These are phyloP conservation scores for Ethmia dodecea DNA, from an alignment of 2,888 invertebrate species.

Conservation along the genomic window DNA sequence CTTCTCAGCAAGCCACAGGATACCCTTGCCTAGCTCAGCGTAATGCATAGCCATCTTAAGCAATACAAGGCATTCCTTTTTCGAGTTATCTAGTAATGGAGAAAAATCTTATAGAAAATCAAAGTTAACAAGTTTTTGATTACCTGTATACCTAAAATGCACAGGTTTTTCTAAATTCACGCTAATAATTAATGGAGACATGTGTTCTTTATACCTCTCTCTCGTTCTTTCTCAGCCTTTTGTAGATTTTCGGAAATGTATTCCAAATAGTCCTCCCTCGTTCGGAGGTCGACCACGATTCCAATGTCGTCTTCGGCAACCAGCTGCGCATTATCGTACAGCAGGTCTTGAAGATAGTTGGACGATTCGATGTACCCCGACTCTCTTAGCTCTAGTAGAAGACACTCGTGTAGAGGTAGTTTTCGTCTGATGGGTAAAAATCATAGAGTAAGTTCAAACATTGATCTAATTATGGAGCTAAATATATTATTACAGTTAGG, in stretches of 20 bases:
- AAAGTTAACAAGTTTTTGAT: too few species aligned
- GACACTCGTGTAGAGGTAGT: slow-evolving; percentile 70
- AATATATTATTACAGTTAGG: too few species aligned
- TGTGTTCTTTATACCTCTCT: slow-evolving; percentile 56
- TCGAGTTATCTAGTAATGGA: slow-evolving; percentile 53
- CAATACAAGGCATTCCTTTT: slow-evolving; percentile 57
- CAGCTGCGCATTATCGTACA: slow-evolving; percentile 73
- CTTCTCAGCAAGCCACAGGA: slow-evolving; percentile 78
- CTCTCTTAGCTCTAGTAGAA: slow-evolving; percentile 74
- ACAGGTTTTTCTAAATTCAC: too few species aligned
- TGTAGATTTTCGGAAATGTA: slow-evolving; percentile 46
- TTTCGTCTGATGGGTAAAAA: slow-evolving; percentile 64
- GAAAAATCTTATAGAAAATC: too few species aligned
- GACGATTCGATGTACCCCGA: slow-evolving; percentile 65
- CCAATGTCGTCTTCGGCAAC: slow-evolving; percentile 70
- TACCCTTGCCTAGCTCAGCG: slow-evolving; percentile 60
- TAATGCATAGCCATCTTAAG: slow-evolving; percentile 57
- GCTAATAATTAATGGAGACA: too few species aligned
- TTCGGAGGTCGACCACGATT: slow-evolving; percentile 60
- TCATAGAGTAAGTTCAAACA: too few species aligned
- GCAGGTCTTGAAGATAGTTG: slow-evolving; percentile 69
- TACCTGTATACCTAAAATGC: too few species aligned
- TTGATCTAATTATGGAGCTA: too few species aligned
- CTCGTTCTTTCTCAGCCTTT: slow-evolving; percentile 51
- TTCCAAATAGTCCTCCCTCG: slow-evolving; percentile 47